Conservation (phyloP, 2,888 invertebrate species). For the Hemicrepidius hirtus region DNA sequence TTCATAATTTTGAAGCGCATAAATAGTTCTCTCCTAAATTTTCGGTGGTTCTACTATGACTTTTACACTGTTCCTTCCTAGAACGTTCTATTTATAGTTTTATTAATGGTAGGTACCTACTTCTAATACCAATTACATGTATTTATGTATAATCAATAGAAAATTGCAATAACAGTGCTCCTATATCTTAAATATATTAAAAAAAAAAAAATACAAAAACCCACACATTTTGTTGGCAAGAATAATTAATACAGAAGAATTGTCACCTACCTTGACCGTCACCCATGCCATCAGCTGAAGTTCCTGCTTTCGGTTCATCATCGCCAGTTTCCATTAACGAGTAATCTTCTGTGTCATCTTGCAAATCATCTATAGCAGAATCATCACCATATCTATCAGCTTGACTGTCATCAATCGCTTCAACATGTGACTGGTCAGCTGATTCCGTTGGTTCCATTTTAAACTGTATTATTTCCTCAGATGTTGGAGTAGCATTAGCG, state of each 20-base stretch:
- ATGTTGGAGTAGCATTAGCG: conserved; percentile 27
- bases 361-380: conserved; percentile 62
- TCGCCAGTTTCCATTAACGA: conserved; percentile 67
- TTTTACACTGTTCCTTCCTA: too few relatives aligned
- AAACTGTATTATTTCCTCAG: conserved; percentile 63
- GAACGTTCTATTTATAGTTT: too few relatives aligned
- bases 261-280: conserved; percentile 71
- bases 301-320: conserved; percentile 70
- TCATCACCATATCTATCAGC: conserved; percentile 67
- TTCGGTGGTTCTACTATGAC: too few relatives aligned
- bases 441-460: conserved; percentile 70
- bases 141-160: too few relatives aligned
- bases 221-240: conserved; percentile 43
- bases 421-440: conserved; percentile 58
- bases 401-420: conserved; percentile 61
- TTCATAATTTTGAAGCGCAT: too few relatives aligned
- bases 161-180: too few relatives aligned
- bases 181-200: too few relatives aligned
- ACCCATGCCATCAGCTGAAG: conserved; percentile 67
- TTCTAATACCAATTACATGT: too few relatives aligned
- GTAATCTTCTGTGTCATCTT: conserved; percentile 67
- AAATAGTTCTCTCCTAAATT: too few relatives aligned
- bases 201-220: neutral
- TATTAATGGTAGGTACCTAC: too few relatives aligned
- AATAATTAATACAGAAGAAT: conserved; percentile 49